Evolutionary conservation across 2,888 invertebrate genomes (phyloP), one percentile per base, ranked within the genome.

Genomic region (Ditula angustiorana): DNA sequence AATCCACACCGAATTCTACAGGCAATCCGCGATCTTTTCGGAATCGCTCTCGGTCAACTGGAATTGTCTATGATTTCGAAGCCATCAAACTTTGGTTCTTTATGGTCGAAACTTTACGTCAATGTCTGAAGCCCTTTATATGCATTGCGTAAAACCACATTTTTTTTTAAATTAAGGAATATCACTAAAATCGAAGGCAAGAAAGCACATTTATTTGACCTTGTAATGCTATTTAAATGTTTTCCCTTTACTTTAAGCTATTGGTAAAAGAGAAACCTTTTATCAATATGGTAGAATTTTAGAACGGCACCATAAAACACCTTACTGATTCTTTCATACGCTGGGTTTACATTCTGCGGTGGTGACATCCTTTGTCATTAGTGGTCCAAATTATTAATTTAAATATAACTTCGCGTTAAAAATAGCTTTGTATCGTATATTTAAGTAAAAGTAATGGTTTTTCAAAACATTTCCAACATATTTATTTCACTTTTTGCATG

Each of bases 1-100:
- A 94, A 93, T 89, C 90, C 91, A 88, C 91, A 90, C 91, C 91
- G 87, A 90, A 86, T 84, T 90, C 87, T 89, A 91, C 90, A 84
- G 82, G 88, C 91, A 84, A 90, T 85, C 85, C 90, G 83, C 88
- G 86, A 89, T 89, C 88, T 88, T 90, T 86, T 89, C 83, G 80
- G 82, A 83, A 81, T 78, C 67, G 61, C 81, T 78, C 79, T 83
- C 81, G 73, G 87, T 87, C 86, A 86, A 83, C 76, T 87, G 79
- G 75, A 78, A 72, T 87, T 88, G 88, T 88, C 88, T 88, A 86
- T 88, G 89, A 78, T 78, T 83, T 81, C 74, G 74, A 85, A 87
- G 83, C 86, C 77, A 86, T 90, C 88, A 89, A 89, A 90, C 77
- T 80, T 70, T 69, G 76, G 81, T 82, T 75, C 70, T 82, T 85